A percentile compares a stretch with the other conserved stretches of the same genome.
Evolutionary conservation across 2,888 invertebrate genomes (phyloP).

Genomic region (Eilema sororculum): DNA sequence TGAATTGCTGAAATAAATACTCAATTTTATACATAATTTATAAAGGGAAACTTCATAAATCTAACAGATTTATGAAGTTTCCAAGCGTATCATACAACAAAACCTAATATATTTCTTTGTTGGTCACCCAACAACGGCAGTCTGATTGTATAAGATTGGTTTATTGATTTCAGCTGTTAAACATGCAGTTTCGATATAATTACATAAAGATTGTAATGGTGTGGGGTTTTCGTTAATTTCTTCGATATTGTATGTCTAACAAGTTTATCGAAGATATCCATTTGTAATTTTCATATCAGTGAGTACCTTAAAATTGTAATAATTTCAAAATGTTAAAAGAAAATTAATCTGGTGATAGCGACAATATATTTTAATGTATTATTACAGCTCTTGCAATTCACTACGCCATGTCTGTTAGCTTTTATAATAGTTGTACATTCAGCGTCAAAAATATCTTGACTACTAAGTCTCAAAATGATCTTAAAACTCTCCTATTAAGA

Average conservation of each 20-base stretch:
- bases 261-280: slow-evolving; percentile 35
- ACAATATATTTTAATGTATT: slow-evolving; percentile 73
- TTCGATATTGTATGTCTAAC: slow-evolving; percentile 21
- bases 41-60: no score
- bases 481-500: no score
- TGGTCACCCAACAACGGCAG: background rate
- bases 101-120: no score
- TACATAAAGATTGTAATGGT: slow-evolving; percentile 8
- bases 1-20: slow-evolving; percentile 5
- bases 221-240: background rate
- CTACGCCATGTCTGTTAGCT: background rate
- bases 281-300: slow-evolving; percentile 73
- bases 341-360: slow-evolving; percentile 68
- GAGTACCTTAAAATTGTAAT: slow-evolving; percentile 67
- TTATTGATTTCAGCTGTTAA: slow-evolving; percentile 7
- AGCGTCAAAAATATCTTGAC: no score
- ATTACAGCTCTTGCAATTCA: slow-evolving; percentile 17
- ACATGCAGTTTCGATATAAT: slow-evolving; percentile 30
- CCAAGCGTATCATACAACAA: background rate
- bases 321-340: slow-evolving; percentile 52
- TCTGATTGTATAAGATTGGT: slow-evolving; percentile 6
- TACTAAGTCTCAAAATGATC: no score
- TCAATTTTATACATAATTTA: background rate
- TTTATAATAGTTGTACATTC: background rate
- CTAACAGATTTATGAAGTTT: no score